phyloP scores from a whole-genome alignment of 1,140 invertebrate species.

The Gonatopus flavifemur region DNA sequence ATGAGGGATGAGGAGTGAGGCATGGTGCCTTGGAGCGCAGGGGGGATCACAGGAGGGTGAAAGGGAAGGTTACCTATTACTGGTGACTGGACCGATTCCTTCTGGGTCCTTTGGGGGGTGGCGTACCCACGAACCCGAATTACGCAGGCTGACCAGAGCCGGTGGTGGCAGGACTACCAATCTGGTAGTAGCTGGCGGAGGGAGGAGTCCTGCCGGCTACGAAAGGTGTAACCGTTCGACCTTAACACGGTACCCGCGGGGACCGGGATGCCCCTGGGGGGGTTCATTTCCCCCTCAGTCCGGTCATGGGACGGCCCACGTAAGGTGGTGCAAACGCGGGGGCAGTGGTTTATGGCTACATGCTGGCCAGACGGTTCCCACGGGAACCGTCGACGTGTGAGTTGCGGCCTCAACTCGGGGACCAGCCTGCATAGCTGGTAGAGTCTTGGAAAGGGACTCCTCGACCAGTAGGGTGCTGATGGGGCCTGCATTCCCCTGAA shows the following conservation, averaged over 20 bases:
- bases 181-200: not conserved
- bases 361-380: not conserved
- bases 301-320: not conserved
- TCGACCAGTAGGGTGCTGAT: not conserved
- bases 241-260: not conserved
- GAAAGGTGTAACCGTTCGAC: not conserved
- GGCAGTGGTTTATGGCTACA: slow-evolving; percentile 2
- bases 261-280: slow-evolving; percentile 2
- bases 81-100: not conserved
- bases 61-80: not conserved
- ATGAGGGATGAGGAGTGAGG: no score
- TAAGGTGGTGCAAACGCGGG: no score
- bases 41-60: not conserved
- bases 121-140: slow-evolving; percentile 1
- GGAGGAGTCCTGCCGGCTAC: not conserved
- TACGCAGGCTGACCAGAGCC: not conserved
- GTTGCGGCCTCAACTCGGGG: slow-evolving; percentile 8
- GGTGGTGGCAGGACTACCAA: not conserved
- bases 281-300: not conserved
- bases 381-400: slow-evolving; percentile 13
- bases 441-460: not conserved
- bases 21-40: not conserved
- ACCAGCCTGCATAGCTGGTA: slow-evolving; percentile 2
- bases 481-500: not conserved
- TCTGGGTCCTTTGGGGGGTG: slow-evolving; percentile 1